Evolutionary conservation across 2,797 vertebrate genomes (phyloP).

Genomic region (Smutsia temminckii): DNA sequence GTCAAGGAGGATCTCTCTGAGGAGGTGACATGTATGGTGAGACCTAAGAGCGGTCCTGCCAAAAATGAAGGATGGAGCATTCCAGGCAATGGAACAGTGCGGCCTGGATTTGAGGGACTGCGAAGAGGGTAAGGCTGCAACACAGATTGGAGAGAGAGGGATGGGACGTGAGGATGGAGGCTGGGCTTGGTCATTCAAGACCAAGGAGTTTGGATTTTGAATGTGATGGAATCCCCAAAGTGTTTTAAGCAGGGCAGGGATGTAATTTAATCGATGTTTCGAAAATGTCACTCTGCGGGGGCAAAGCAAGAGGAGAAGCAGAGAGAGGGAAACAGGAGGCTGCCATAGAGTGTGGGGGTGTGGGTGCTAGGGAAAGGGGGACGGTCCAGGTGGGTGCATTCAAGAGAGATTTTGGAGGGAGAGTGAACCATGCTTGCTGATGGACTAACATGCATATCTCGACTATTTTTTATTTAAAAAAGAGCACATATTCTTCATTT

Average conservation of each 20-base stretch:
- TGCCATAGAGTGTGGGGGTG: accelerated
- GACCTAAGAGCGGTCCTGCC: neutral
- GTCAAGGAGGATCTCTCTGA: neutral
- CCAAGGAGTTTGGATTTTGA: neutral
- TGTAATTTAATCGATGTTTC: slow-evolving; percentile 15
- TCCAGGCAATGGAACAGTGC: accelerated
- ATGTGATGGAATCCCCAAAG: neutral
- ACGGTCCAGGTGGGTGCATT: accelerated
- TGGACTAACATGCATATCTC: neutral
- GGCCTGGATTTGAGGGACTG: neutral
- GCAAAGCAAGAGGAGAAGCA: neutral
- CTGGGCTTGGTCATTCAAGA: neutral
- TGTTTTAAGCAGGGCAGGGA: neutral
- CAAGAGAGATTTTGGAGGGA: neutral
- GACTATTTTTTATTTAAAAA: neutral
- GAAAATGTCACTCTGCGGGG: neutral
- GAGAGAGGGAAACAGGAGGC: neutral
- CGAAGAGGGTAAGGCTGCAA: neutral
- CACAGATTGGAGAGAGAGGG: neutral
- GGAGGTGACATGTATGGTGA: neutral
- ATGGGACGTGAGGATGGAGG: neutral
- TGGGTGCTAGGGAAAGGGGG: accelerated
- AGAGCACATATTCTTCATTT: neutral
- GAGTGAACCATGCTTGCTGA: neutral
- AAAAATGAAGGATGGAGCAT: neutral